These are phyloP conservation scores for Maniola jurtina DNA, from an alignment of 1,140 invertebrate species.

Conservation along the genomic window DNA sequence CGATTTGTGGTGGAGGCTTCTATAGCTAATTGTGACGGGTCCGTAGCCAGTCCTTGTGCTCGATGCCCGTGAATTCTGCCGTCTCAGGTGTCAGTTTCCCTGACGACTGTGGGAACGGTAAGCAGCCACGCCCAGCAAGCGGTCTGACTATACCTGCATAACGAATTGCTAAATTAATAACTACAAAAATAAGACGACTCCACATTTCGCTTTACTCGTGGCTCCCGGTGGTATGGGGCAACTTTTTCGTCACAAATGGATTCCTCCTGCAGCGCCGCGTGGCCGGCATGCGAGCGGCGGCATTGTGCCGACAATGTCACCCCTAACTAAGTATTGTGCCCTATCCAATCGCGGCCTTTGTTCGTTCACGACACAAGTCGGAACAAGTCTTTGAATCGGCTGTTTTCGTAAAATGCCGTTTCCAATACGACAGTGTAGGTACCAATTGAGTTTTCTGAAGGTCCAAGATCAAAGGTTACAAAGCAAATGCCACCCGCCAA, in stretches of 20 bases:
- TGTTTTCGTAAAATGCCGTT: slow-evolving; percentile 3
- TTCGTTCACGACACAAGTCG: slow-evolving; percentile 14
- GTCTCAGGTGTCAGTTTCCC: too few relatives aligned
- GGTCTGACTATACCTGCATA: too few relatives aligned
- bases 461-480: too few relatives aligned
- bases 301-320: slow-evolving; percentile 45
- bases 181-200: slow-evolving; percentile 4
- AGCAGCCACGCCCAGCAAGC: too few relatives aligned
- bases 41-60: too few relatives aligned
- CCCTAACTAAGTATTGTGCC: slow-evolving; percentile 42
- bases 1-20: too few relatives aligned
- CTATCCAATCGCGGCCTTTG: slow-evolving; percentile 28
- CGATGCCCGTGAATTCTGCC: too few relatives aligned
- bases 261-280: slow-evolving; percentile 38
- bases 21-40: too few relatives aligned
- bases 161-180: too few relatives aligned
- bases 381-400: slow-evolving; percentile 5
- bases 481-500: too few relatives aligned
- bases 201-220: slow-evolving; percentile 7
- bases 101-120: too few relatives aligned
- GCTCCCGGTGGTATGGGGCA: slow-evolving; percentile 26
- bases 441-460: background rate
- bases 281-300: slow-evolving; percentile 42
- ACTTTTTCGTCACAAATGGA: slow-evolving; percentile 53
- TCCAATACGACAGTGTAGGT: background rate